Base-by-base conservation (phyloP, 92 coral and sea anemone genomes). In the Epizoanthus stellaris region DNA sequence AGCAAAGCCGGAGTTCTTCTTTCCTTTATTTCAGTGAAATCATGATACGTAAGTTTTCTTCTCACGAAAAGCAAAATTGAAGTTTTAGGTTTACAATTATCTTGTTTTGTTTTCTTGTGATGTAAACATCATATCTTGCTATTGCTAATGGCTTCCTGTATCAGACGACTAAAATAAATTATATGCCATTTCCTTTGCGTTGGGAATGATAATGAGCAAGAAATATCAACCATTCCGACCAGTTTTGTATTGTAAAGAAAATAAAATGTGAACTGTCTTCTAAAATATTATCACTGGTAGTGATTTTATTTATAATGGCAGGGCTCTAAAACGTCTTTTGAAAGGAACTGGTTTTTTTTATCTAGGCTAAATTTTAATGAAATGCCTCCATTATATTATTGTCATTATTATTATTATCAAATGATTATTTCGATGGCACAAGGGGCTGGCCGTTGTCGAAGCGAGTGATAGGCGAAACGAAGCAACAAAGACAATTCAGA, bases 341-440 rank as follows among this genome's bases (percentile, higher is more conserved):
- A 79, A 25, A 79, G 71, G 73, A 79, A 43, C 21, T 63, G 72
- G 0, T 23, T 23, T 40, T 79, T 62, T 64, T 34, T 79, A 59
- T 79, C 61, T 61, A 20, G 23, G 25, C 52, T 42, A 69, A 20
- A 9, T 34, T 69, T 79, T 43, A 42, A 77, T 61, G 16, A 40
- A 79, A 79, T 79, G 72, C 25, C 43, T 34, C 30, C 64, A 67
- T 59, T 73, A 73, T 73, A 71, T 70, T 58, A 69, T 45, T 73
- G 82, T 63, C 73, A 68, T 70, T 52, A 70, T 72, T 60, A 73
- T 73, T 67, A 86, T 75, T 89, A 89, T 90, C 93, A 88, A 90
- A 64, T 87, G 83, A 89, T 89, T 92, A 88, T 68, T 68, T 38
- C 49, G 42, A 14, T 15, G 73, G 8, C 25, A 39, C 71, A 52